These are phyloP conservation scores for Carpatolechia fugitivella DNA, from an alignment of 2,888 invertebrate genomes.

Conservation along the genomic window DNA sequence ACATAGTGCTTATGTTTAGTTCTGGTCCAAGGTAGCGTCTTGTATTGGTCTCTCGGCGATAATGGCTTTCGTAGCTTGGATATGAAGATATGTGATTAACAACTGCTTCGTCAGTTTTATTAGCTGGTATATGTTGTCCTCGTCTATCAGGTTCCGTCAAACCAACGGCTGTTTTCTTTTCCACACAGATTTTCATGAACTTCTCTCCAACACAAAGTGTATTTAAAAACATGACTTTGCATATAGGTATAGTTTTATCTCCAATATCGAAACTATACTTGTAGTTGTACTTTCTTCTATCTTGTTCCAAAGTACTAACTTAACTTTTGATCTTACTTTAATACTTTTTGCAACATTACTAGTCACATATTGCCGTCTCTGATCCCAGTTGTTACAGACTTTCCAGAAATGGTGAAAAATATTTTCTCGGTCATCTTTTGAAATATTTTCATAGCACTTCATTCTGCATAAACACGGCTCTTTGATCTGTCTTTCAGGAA, in stretches of 20 bases:
- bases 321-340: neutral
- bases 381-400: neutral
- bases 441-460: neutral
- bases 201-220: neutral
- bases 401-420: neutral
- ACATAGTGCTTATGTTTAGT: neutral
- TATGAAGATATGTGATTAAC: neutral
- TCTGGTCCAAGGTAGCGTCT: neutral
- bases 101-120: neutral
- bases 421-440: neutral
- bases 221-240: neutral
- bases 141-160: neutral
- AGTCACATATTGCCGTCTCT: neutral
- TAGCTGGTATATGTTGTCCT: neutral
- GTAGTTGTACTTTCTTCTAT: neutral
- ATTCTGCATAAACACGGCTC: neutral
- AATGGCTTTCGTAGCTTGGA: neutral
- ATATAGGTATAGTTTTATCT: neutral
- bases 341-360: neutral
- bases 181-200: neutral
- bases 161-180: neutral
- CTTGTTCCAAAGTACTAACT: neutral
- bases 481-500: neutral
- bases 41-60: neutral
- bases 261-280: neutral